Percentiles rank a stretch among this genome's conserved stretches.
These are phyloP conservation scores for Trachelus troglodyta DNA, from an alignment of 2,888 invertebrate genomes.

Conservation along the genomic window DNA sequence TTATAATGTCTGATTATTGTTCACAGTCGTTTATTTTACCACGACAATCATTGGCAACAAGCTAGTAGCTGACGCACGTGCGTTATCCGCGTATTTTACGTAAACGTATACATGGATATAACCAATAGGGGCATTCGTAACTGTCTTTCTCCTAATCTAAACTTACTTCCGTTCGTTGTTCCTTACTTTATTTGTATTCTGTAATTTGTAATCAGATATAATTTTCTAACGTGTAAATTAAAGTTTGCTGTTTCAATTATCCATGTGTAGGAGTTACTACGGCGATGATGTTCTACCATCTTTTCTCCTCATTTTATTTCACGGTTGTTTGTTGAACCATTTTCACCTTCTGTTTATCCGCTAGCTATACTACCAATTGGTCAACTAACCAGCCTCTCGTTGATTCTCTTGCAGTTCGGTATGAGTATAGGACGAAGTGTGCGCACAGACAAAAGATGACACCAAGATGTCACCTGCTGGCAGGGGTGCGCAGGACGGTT, in stretches of 20 bases:
- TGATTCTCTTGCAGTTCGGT: conserved; percentile 52
- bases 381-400: no score
- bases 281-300: no score
- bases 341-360: not conserved
- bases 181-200: not conserved
- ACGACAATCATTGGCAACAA: no score
- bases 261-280: not conserved
- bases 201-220: not conserved
- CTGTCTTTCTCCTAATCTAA: not conserved
- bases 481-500: conserved; percentile 57
- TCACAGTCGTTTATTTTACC: no score
- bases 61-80: no score
- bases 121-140: no score
- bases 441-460: conserved; percentile 62
- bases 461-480: conserved; percentile 60
- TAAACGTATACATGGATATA: no score
- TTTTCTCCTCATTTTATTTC: not conserved
- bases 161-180: not conserved
- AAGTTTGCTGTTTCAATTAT: not conserved
- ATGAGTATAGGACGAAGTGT: conserved; percentile 61
- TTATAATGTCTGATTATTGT: not conserved
- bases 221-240: not conserved
- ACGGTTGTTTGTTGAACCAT: not conserved
- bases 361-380: not conserved
- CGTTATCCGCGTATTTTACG: no score